These are phyloP conservation scores for Eremophila alpestris DNA, from an alignment of 2,797 vertebrate genomes.

Conservation along the genomic window DNA sequence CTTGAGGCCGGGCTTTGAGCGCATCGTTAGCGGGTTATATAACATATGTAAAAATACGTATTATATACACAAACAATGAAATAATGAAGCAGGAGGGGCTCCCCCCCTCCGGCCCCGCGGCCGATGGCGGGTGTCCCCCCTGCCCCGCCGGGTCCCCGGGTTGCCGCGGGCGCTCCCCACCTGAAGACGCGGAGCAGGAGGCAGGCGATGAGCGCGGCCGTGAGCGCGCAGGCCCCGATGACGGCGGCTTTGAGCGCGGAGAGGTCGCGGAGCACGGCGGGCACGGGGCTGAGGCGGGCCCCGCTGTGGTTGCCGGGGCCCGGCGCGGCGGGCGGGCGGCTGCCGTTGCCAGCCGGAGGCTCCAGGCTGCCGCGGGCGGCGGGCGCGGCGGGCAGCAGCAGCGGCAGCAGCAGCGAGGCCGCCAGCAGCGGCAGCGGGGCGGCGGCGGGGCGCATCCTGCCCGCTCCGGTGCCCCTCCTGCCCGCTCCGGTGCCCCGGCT, in stretches of 20 bases:
- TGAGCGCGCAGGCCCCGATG: constrained; percentile 84
- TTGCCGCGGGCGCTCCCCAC: constrained; percentile 63
- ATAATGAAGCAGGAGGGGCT: background rate
- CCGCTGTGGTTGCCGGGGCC: constrained; percentile 17
- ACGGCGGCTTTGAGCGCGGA: constrained; percentile 89
- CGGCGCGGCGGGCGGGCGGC: background rate
- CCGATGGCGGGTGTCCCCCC: background rate
- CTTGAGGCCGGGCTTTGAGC: accelerated
- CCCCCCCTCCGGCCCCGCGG: background rate
- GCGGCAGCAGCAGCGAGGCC: background rate
- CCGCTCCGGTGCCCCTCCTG: no score
- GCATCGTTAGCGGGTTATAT: accelerated
- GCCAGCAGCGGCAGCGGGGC: background rate
- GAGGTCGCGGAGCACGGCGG: constrained; percentile 82
- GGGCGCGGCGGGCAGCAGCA: background rate
- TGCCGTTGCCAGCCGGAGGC: background rate
- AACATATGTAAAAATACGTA: accelerated
- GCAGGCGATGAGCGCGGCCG: constrained; percentile 85
- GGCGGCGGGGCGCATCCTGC: background rate
- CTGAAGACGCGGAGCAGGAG: constrained; percentile 89
- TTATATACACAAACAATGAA: background rate
- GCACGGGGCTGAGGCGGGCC: constrained; percentile 72
- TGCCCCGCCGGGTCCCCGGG: background rate
- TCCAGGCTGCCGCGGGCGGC: background rate
- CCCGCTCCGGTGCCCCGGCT: background rate